These are phyloP conservation scores for Cyphomyrus plagiostoma DNA, from an alignment of 2,113 vertebrate genomes.

Conservation along the genomic window DNA sequence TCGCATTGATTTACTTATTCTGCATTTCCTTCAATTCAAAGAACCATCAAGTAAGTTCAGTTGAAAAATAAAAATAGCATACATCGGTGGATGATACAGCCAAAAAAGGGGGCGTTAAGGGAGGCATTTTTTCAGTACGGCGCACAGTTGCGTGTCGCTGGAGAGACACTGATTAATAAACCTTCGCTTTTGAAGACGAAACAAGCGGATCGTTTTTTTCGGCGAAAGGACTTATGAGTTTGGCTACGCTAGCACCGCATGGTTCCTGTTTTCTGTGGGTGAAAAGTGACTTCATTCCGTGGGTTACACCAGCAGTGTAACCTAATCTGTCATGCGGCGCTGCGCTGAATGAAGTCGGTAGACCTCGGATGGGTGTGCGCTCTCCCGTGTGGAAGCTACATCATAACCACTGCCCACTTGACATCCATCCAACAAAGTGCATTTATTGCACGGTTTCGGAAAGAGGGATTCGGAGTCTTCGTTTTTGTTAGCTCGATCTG, in stretches of 20 bases:
- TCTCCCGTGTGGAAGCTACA: slow-evolving; percentile 17
- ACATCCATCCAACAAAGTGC: slow-evolving; percentile 46
- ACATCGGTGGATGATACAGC: slow-evolving; percentile 10
- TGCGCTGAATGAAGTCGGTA: slow-evolving; percentile 34
- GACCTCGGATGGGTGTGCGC: slow-evolving; percentile 25
- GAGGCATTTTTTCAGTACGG: background rate
- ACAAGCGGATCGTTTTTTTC: background rate
- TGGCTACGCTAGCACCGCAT: background rate
- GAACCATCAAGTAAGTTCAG: slow-evolving; percentile 24
- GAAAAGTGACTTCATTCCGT: slow-evolving; percentile 23
- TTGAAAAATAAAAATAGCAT: slow-evolving; percentile 18
- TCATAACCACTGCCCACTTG: slow-evolving; percentile 40
- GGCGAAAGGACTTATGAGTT: background rate
- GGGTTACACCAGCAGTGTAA: slow-evolving; percentile 30
- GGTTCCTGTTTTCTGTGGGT: background rate
- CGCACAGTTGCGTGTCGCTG: background rate
- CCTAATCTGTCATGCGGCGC: slow-evolving; percentile 37
- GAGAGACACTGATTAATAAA: slow-evolving; percentile 9
- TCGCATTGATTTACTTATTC: slow-evolving; percentile 46
- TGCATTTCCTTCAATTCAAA: slow-evolving; percentile 46
- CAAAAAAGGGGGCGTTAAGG: slow-evolving; percentile 8
- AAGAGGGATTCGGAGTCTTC: slow-evolving; percentile 36
- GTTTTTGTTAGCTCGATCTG: slow-evolving; percentile 40
- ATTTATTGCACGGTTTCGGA: slow-evolving; percentile 30
- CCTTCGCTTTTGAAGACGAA: background rate